phyloP scores from a whole-genome alignment of 2,888 invertebrate species.

The Thymelicus acteon region DNA sequence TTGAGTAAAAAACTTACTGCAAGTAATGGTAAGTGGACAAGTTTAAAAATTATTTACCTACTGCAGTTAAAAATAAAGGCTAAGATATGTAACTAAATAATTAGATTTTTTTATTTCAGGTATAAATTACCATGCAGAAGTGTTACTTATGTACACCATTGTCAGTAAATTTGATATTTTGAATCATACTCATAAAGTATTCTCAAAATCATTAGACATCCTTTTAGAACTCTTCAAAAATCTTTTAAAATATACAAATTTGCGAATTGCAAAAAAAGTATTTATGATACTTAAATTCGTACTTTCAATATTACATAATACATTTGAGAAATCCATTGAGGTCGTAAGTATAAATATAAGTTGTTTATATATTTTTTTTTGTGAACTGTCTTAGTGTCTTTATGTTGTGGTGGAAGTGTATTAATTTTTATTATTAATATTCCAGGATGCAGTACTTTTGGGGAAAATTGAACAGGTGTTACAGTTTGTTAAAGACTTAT shows the following conservation, averaged over 20 bases:
- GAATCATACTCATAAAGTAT: constrained; percentile 10
- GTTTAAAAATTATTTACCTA: too few relatives aligned
- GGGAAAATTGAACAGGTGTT: constrained; percentile 49
- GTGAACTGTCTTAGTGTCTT: too few relatives aligned
- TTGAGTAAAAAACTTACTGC: constrained; percentile 51
- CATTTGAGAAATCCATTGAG: constrained; percentile 40
- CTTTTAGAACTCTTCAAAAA: constrained; percentile 50
- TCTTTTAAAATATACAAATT: constrained; percentile 42
- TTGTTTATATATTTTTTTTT: too few relatives aligned
- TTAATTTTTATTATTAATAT: constrained; percentile 34
- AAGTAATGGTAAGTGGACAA: constrained; percentile 52
- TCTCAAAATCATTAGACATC: constrained; percentile 45
- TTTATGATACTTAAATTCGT: constrained; percentile 53
- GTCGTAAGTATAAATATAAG: constrained; percentile 47
- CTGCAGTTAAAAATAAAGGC: too few relatives aligned
- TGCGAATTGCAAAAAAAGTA: constrained; percentile 45
- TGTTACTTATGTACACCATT: constrained; percentile 42
- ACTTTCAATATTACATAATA: constrained; percentile 48
- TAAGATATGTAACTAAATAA: too few relatives aligned
- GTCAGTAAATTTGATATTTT: constrained; percentile 4
- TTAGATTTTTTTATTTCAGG: constrained; percentile 43
- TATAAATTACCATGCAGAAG: constrained; percentile 44
- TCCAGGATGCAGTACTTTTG: constrained; percentile 49
- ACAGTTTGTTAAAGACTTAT: constrained; percentile 47
- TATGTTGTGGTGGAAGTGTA: not conserved